Base-by-base conservation (phyloP, 2,797 vertebrate species). In the Sardinella longiceps region DNA sequence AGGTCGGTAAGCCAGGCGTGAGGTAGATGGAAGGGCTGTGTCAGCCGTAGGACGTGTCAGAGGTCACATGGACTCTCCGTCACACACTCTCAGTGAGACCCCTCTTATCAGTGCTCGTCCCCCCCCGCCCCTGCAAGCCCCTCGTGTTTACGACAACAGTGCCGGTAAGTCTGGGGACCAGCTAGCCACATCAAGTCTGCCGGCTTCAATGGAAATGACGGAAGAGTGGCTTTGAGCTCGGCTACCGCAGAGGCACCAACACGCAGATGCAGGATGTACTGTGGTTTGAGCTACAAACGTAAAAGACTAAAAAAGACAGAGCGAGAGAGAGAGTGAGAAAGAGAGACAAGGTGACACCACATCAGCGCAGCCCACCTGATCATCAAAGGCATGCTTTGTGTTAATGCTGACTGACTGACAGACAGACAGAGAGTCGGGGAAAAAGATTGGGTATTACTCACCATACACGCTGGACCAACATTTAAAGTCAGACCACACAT, bases 181-280 rank as follows among this genome's bases (percentile, higher is more conserved):
- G 87, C 87, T 88, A 88, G 87, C 83, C 83, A 89, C 90, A 91
- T 88, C 86, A 92, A 85, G 86, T 90, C 90, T 48, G n/a, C 80
- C 81, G 51, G 85, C 84, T 94, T 95, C 90, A 91, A 92, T 94
- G 92, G 93, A 95, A 95, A 94, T 92, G 93, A 95, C 90, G 91
- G 93, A 95, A 95, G 92, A 92, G 88, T 87, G 88, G 91, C 92
- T 94, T 94, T 94, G 91, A 94, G 94, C 92, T 93, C 91, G 92
- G 93, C 92, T 93, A 94, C 93, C 91, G 86, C 92, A 93, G 45
- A 70, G 91, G 90, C 89, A 88, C 48, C 90, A 90, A 91, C 88
- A 80, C 81, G 70, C 85, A 93, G 92, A 93, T 94, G 95, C 94
- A 95, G 94, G 95, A 95, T 92, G 93, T 90, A 83, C 82, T 93